Base-by-base conservation (phyloP, 2,797 vertebrate species). In the Coreius guichenoti region DNA sequence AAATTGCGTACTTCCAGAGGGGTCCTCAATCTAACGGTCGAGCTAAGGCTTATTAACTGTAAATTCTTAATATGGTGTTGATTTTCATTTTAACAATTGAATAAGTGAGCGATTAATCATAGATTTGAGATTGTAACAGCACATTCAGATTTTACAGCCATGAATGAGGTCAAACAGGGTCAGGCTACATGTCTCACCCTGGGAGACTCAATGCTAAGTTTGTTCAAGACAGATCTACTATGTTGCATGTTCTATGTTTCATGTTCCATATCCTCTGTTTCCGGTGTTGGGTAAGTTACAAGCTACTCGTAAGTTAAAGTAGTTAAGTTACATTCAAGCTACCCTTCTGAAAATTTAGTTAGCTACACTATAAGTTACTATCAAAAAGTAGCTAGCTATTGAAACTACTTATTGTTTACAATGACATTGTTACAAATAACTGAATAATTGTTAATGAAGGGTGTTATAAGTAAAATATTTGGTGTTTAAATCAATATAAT, bases 111-210 rank as follows among this genome's bases (percentile, higher is more conserved):
- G 1, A 82, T 21, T 73, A 5, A 80, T 26, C 29, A 54, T 29
- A 39, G 23, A 58, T 75, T 80, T 69, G 29, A 86, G 78, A 73
- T 77, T 83, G 49, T 82, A 61, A 88, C 45, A 72, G 58, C 17
- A 68, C 65, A 39, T 36, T 81, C 36, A 63, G 13, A 31, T 79
- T 29, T 63, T 51, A 54, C 31, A 17, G 31, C 13, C 23, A 31
- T 56, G 14, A 17, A 47, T 43, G 5, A 45, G 36, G 51, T 61
- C 36, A 58, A 61, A 45, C 12, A 16, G 54, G 33, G n/a, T 23
- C 80, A 72, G 16, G 16, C 51, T 81, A 4, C 17, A 17, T 26
- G 65, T 29, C 9, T 81, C 16, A 29, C 58, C 2, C 4, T 47
- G 36, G 54, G 33, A 68, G 14, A 54, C 21, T 68, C 8, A 36